A percentile compares a stretch with the other conserved stretches of the same genome.
These are phyloP conservation scores for Mycetomoellerius zeteki DNA, from an alignment of 1,140 invertebrate species.

Conservation along the genomic window DNA sequence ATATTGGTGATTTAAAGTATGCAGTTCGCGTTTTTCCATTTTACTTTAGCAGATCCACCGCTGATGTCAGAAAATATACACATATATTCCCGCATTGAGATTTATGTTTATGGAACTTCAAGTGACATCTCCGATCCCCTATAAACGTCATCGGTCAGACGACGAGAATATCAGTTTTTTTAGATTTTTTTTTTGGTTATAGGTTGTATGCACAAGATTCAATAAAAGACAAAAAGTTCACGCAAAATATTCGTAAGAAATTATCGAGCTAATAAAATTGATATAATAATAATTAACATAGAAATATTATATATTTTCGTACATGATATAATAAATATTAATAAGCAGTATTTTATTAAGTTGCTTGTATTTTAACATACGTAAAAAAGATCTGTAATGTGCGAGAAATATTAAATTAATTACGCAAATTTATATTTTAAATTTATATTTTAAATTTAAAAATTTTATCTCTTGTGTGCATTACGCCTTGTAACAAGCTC, in stretches of 20 bases:
- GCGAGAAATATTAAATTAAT: background rate
- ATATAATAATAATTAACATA: background rate
- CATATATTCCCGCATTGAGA: constrained; percentile 41
- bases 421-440: background rate
- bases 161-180: constrained; percentile 6
- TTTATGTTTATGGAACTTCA: constrained; percentile 59
- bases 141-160: constrained; percentile 41
- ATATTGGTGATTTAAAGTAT: constrained; percentile 69
- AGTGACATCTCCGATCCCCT: background rate
- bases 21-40: constrained; percentile 33
- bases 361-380: background rate
- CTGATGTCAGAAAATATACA: constrained; percentile 43
- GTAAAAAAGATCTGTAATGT: background rate
- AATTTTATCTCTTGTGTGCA: background rate
- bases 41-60: constrained; percentile 27
- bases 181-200: background rate
- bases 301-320: background rate
- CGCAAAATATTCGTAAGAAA: background rate
- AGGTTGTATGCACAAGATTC: background rate
- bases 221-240: background rate
- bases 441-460: background rate
- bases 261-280: background rate
- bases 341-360: background rate
- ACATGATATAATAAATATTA: background rate
- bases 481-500: background rate